phyloP scores from a whole-genome alignment of 2,113 vertebrate genomes.

The Bubo blakistoni region DNA sequence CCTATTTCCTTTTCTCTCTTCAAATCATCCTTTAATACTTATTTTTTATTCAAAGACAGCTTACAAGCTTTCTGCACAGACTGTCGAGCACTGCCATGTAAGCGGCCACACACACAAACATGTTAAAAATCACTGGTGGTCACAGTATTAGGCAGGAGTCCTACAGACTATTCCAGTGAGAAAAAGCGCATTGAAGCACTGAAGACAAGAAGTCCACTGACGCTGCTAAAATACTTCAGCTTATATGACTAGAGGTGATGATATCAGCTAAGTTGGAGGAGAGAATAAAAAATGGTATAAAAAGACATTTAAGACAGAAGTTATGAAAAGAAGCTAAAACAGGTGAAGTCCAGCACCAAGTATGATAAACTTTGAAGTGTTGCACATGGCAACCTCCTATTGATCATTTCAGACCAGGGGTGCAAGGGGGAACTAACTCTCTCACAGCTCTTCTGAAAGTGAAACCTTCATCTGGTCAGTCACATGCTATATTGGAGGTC shows the following conservation, averaged over 20 bases:
- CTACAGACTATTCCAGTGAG: not conserved
- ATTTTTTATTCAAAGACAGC: not conserved
- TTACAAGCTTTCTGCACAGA: not conserved
- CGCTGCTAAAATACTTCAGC: not conserved
- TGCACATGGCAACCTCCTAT: not conserved
- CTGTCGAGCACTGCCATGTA: not conserved
- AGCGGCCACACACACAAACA: fast-evolving
- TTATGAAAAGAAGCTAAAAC: not conserved
- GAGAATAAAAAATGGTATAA: not conserved
- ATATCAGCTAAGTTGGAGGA: not conserved
- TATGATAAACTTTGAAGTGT: not conserved
- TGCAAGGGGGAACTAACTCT: not conserved
- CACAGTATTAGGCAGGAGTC: not conserved
- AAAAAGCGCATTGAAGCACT: not conserved
- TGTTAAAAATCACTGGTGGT: not conserved
- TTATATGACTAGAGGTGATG: not conserved
- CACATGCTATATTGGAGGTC: not conserved
- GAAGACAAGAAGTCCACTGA: not conserved
- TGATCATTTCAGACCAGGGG: not conserved
- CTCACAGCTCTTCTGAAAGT: not conserved
- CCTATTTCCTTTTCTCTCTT: not conserved
- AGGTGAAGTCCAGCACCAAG: not conserved
- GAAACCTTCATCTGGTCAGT: not conserved
- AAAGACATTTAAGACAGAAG: not conserved
- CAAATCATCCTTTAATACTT: not conserved